A percentile compares a stretch with the other conserved stretches of the same genome.
These are phyloP conservation scores for Crambe crambe DNA, from an alignment of 37 sponge, comb jelly and placozoan genomes.

Conservation along the genomic window DNA sequence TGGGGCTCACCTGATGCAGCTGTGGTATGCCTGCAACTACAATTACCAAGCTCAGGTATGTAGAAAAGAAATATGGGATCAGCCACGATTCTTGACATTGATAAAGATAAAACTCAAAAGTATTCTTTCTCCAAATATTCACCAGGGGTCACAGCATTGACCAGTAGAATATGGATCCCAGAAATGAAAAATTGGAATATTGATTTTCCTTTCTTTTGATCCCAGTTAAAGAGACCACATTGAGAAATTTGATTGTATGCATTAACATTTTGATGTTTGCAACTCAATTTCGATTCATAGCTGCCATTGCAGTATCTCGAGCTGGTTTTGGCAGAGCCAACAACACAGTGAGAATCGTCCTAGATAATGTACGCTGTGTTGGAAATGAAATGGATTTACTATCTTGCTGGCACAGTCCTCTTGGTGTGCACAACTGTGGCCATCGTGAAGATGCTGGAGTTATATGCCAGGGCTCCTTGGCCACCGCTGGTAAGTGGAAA, in stretches of 20 bases:
- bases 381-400: neutral
- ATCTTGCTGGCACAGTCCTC: neutral
- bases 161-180: no score
- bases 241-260: no score
- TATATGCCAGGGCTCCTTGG: neutral
- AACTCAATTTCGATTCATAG: no score
- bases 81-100: no score
- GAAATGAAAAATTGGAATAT: no score
- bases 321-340: neutral
- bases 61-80: no score
- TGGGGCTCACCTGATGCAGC: slow-evolving; percentile 4
- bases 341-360: neutral
- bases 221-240: no score
- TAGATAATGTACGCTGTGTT: neutral
- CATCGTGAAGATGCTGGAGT: neutral
- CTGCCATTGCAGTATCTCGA: neutral
- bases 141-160: no score
- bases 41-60: neutral
- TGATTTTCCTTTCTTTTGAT: no score
- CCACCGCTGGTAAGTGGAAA: neutral
- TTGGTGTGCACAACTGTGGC: neutral
- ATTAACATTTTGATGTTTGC: no score
- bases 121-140: no score
- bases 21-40: slow-evolving; percentile 4
- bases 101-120: no score